These are phyloP conservation scores for Sphinx pinastri DNA, from an alignment of 2,888 invertebrate genomes.

Conservation along the genomic window DNA sequence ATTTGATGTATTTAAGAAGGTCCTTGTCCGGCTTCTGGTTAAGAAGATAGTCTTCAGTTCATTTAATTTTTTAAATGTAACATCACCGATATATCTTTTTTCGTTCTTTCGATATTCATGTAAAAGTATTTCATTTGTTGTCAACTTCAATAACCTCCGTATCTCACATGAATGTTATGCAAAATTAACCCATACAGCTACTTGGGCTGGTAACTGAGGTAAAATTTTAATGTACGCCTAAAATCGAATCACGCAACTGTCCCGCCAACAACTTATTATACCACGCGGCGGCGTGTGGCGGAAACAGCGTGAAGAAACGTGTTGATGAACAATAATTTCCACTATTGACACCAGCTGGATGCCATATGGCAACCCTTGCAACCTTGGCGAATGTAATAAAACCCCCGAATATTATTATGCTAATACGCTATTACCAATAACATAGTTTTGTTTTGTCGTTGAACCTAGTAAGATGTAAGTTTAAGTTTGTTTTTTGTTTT, in stretches of 20 bases:
- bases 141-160: no score
- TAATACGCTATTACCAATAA: slow-evolving; percentile 12
- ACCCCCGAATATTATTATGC: slow-evolving; percentile 17
- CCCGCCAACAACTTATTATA: background rate
- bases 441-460: slow-evolving; percentile 6
- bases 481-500: background rate
- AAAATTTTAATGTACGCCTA: background rate
- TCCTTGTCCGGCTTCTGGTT: no score
- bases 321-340: slow-evolving; percentile 16
- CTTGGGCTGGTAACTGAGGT: background rate
- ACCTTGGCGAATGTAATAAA: slow-evolving; percentile 16
- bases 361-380: slow-evolving; percentile 24
- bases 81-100: no score
- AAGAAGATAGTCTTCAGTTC: no score
- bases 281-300: background rate
- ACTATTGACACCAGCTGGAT: slow-evolving; percentile 17
- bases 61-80: no score
- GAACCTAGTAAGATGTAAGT: background rate
- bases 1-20: no score
- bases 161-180: no score
- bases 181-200: background rate
- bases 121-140: no score
- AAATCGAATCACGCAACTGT: slow-evolving; percentile 2
- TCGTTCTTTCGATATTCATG: no score
- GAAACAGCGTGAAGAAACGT: background rate